Conservation (phyloP, 2,797 vertebrate species). For the Pelochelys cantorii region DNA sequence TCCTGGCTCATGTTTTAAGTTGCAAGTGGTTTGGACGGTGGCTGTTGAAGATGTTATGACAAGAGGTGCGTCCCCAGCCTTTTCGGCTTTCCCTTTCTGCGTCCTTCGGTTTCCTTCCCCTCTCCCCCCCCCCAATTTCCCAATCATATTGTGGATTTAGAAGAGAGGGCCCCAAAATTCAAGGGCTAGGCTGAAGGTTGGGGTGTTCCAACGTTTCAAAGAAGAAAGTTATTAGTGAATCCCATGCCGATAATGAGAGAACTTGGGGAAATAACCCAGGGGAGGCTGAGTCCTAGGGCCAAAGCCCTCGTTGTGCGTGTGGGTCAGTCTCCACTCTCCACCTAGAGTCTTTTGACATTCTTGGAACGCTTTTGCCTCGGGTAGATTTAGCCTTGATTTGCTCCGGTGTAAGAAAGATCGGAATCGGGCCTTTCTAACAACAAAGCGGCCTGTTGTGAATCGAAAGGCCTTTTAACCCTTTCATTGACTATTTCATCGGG, state of each 20-base stretch:
- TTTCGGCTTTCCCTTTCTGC: fast-evolving
- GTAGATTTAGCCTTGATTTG: neutral
- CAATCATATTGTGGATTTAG: neutral
- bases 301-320: neutral
- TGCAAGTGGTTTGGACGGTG: neutral
- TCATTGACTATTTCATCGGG: neutral
- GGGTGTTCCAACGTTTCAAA: neutral
- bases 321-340: neutral
- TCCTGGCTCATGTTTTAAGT: neutral
- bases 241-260: neutral
- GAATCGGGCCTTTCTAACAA: neutral
- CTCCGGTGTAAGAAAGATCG: neutral
- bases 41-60: fast-evolving
- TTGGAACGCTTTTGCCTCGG: neutral
- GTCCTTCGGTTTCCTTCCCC: neutral
- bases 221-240: neutral
- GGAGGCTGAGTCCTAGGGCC: neutral
- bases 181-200: neutral
- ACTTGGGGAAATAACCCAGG: neutral
- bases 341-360: neutral
- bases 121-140: too few species aligned
- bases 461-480: neutral
- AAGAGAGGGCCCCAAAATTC: neutral
- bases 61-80: fast-evolving
- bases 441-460: neutral